Percentiles rank a stretch among this genome's conserved stretches.
Evolutionary conservation across 53 echinoderm and acorn worm genomes (phyloP).

Genomic region (Astropecten irregularis): DNA sequence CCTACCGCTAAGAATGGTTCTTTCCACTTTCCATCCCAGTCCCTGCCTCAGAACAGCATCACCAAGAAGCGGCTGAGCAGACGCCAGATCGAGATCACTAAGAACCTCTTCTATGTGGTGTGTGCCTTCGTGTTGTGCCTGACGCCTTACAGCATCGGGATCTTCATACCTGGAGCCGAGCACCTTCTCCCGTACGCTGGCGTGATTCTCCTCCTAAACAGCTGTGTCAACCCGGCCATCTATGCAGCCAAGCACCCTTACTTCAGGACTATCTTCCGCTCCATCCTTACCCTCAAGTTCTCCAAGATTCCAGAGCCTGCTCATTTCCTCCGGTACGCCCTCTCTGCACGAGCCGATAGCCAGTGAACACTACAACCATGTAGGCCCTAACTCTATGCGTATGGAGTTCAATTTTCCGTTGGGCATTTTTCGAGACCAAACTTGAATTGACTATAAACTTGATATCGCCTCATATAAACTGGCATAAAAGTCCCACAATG

Average conservation of each 20-base stretch:
- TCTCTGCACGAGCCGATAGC: conserved; percentile 41
- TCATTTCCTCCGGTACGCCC: conserved; percentile 38
- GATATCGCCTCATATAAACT: too few relatives aligned
- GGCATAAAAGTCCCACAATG: too few relatives aligned
- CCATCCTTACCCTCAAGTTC: conserved; percentile 57
- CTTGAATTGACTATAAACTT: too few relatives aligned
- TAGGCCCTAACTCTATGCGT: too few relatives aligned
- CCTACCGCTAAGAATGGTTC: conserved; percentile 17
- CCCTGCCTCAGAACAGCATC: conserved; percentile 9
- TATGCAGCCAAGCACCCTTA: conserved; percentile 92
- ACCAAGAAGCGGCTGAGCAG: conserved; percentile 70
- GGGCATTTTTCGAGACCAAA: too few relatives aligned
- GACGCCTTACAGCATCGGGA: conserved; percentile 75
- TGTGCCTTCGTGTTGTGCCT: conserved; percentile 85
- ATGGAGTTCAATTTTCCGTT: too few relatives aligned
- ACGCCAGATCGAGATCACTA: conserved; percentile 83
- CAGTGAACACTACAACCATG: too few relatives aligned
- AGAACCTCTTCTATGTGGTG: conserved; percentile 93
- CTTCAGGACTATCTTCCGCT: conserved; percentile 71
- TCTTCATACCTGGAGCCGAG: conserved; percentile 79
- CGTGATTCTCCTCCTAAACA: conserved; percentile 76
- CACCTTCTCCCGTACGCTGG: conserved; percentile 89
- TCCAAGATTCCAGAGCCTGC: conserved; percentile 74
- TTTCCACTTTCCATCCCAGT: neutral
- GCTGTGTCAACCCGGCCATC: conserved; percentile 87